Percentiles rank a stretch among this genome's conserved stretches.
phyloP scores from a whole-genome alignment of 2,113 vertebrate genomes.

The Abramis brama region DNA sequence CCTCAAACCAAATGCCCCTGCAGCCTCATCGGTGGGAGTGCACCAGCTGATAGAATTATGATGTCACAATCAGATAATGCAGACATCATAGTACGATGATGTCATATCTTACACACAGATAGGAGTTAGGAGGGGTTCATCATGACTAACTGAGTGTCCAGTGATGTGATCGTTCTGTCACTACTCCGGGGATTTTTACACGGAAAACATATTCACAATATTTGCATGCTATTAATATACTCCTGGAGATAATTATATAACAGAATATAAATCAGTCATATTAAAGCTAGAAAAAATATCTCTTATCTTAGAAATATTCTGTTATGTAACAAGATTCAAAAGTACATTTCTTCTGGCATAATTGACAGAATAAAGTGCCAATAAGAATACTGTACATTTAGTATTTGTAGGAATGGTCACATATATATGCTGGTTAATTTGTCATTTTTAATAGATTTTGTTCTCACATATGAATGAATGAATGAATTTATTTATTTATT shows the following conservation, averaged over 20 bases:
- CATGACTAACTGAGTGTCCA: neutral
- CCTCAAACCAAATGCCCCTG: constrained; percentile 40
- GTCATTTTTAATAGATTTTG: too few species aligned
- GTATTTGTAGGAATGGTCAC: neutral
- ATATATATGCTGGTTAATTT: too few species aligned
- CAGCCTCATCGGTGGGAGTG: constrained; percentile 28
- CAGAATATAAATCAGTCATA: neutral
- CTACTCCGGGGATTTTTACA: neutral
- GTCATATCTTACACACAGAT: constrained; percentile 29
- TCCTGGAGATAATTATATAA: neutral
- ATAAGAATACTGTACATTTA: neutral
- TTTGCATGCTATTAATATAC: neutral
- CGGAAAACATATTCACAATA: constrained; percentile 9
- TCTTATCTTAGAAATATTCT: neutral
- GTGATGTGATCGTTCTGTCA: constrained; percentile 27
- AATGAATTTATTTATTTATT: too few species aligned
- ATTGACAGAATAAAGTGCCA: neutral
- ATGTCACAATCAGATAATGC: constrained; percentile 48
- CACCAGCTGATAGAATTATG: constrained; percentile 22
- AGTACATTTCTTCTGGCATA: neutral
- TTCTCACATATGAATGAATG: too few species aligned
- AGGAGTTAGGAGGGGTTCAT: neutral
- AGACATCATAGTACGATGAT: constrained; percentile 22
- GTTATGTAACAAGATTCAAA: neutral
- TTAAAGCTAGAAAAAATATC: neutral